Base-by-base conservation (phyloP, 2,113 vertebrate species). In the Oriolus oriolus region DNA sequence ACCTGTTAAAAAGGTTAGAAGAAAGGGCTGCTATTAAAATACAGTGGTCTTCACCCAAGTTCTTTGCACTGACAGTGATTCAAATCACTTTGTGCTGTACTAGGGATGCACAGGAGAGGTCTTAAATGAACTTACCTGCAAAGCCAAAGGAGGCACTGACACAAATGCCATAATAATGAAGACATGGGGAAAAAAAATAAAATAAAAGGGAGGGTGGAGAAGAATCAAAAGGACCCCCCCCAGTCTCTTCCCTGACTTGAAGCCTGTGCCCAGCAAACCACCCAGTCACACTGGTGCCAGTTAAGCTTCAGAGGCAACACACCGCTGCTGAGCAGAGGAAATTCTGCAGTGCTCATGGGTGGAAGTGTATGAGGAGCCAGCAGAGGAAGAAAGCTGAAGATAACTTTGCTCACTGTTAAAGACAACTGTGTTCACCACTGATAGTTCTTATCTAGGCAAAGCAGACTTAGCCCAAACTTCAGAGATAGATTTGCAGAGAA, bases 131-230 rank as follows among this genome's bases (percentile, higher is more conserved):
- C 41, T 68, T 28, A 37, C 6, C 23, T 22, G 31, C 41, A 86
- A 69, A 82, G 57, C 31, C 37, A 71, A 84, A 76, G 41, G 11
- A 66, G 61, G 27, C 57, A 50, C 30, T 66, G 47, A 54, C 56
- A 75, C 10, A 75, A 75, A 50, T 20, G n/a, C 39, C 64, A 11
- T 26, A 44, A 57, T 31, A 63, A 74, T 5, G 16, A 47, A 41
- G 30, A 8, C 16, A 14, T 3, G 10, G 10, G 7, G 1, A 2
- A 0, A 3, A 3, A 6, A 49, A 42, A 18, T 4, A n/a, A 28
- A 33, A 23, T 10, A 35, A 60, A 61, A 11, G 6, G 7, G 9
- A 60, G 11, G 5, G 13, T 52, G 33, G 30, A 10, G 22, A 23
- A 56, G 7, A 59, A 41, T 35, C 33, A 28, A 60, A 35, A 23